Conservation (phyloP, 1,140 invertebrate species). For the Dendrolimus punctatus region DNA sequence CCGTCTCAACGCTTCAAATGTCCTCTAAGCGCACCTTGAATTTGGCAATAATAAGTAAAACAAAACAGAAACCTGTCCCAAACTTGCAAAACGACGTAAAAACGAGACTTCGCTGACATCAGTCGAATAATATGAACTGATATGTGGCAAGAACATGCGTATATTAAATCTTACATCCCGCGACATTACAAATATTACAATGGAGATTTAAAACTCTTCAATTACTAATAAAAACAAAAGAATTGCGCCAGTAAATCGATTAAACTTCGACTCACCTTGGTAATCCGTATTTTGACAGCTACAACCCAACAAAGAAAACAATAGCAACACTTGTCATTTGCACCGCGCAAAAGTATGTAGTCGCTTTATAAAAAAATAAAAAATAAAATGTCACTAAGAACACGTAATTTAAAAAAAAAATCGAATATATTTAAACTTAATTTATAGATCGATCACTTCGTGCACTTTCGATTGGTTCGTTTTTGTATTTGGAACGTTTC, state of each 20-base stretch:
- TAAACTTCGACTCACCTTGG: not conserved
- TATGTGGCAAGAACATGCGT: too few relatives aligned
- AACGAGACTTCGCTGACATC: too few relatives aligned
- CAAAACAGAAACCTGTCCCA: too few relatives aligned
- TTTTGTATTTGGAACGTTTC: conserved; percentile 18
- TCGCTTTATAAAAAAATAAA: conserved; percentile 5
- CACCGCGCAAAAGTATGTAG: conserved; percentile 4
- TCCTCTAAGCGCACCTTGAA: too few relatives aligned
- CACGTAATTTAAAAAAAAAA: conserved; percentile 13
- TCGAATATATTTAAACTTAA: conserved; percentile 20
- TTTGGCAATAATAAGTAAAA: too few relatives aligned
- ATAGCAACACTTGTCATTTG: conserved; percentile 24
- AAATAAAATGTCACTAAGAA: conserved; percentile 3
- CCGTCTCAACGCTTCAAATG: too few relatives aligned
- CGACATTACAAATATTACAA: too few relatives aligned
- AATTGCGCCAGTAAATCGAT: not conserved
- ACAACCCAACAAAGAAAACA: conserved; percentile 19
- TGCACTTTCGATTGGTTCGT: conserved; percentile 16
- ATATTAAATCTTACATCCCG: too few relatives aligned
- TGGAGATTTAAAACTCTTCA: too few relatives aligned
- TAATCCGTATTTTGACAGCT: not conserved
- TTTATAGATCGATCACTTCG: conserved; percentile 21
- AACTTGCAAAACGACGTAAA: too few relatives aligned
- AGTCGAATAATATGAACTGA: too few relatives aligned
- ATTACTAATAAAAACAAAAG: too few relatives aligned